Base-by-base conservation (phyloP, 2,888 invertebrate species). In the Hetaerina titia region DNA sequence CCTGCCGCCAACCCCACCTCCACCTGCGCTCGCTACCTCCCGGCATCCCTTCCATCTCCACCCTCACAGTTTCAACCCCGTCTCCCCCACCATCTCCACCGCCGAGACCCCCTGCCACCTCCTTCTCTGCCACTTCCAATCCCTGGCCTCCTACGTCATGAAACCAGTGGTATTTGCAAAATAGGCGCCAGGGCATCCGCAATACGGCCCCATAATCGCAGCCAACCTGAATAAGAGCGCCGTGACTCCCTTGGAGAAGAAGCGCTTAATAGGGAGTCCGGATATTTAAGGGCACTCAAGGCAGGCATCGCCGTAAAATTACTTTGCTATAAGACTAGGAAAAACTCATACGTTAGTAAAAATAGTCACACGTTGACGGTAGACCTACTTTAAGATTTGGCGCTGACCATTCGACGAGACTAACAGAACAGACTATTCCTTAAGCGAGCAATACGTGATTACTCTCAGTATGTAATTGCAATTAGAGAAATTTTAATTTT, bases 141-240 rank as follows among this genome's bases (percentile, higher is more conserved):
- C 90, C 58, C 58, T 58, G 15, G 56, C 69, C 56, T 69, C 92
- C 74, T 45, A 92, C 92, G 92, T 92, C 92, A 92, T 92, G 92
- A 92, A 92, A 92, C 69, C 92, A 92, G 92, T 92, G 92, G 92
- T 92, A 92, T 92, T 92, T 92, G 92, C 92, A 69, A 92, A 92
- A 92, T 92, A 74, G 92, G 92, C 69, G 69, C 69, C 92, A 69
- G 69, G 92, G 92, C 74, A 69, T 57, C 69, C 69, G 56, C 69
- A 69, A 74, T 74, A 92, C 74, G 64, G 92, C 74, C 74, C 92
- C 45, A 92, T 92, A 92, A 92, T 57, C 25, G 89, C 45, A 69
- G 69, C 45, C 45, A n/a, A 64, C n/a, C 92, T 74, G 92, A 92
- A 92, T 69, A 92, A 56, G 64, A 74, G 57, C 22, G 17, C 25